Percentiles rank a stretch among this genome's conserved stretches.
phyloP scores from a whole-genome alignment of 2,113 vertebrate species.

The Anguilla rostrata region DNA sequence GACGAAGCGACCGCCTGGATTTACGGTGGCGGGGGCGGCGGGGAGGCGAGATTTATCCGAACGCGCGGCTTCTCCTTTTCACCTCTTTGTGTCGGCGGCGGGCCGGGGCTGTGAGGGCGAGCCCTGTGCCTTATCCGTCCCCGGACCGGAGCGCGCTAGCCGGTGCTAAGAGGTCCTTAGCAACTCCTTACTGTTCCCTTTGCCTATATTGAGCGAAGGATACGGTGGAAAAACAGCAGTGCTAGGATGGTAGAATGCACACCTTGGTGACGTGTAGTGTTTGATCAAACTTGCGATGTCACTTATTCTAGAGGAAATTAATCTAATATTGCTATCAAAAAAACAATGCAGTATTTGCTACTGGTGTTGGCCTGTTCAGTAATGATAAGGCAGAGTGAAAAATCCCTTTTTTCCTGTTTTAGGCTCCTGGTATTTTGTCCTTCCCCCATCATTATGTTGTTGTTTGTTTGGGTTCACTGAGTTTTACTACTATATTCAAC shows the following conservation, averaged over 20 bases:
- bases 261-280: neutral
- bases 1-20: neutral
- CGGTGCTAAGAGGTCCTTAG: neutral
- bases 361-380: too few species aligned
- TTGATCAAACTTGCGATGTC: neutral
- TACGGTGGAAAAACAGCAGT: neutral
- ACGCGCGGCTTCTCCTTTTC: neutral
- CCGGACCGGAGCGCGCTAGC: neutral
- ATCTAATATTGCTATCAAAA: too few species aligned
- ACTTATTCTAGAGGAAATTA: neutral
- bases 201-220: neutral
- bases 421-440: too few species aligned
- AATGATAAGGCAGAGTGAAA: too few species aligned
- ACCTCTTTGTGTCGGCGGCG: neutral
- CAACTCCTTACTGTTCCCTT: neutral
- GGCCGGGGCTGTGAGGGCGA: neutral
- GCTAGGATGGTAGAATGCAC: neutral
- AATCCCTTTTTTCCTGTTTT: too few species aligned
- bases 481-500: too few species aligned
- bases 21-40: neutral
- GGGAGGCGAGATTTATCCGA: neutral
- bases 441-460: too few species aligned
- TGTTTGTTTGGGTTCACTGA: too few species aligned
- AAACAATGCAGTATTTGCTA: too few species aligned
- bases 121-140: neutral